Conservation (phyloP, 1,140 invertebrate species). For the Pomacea maculata region DNA sequence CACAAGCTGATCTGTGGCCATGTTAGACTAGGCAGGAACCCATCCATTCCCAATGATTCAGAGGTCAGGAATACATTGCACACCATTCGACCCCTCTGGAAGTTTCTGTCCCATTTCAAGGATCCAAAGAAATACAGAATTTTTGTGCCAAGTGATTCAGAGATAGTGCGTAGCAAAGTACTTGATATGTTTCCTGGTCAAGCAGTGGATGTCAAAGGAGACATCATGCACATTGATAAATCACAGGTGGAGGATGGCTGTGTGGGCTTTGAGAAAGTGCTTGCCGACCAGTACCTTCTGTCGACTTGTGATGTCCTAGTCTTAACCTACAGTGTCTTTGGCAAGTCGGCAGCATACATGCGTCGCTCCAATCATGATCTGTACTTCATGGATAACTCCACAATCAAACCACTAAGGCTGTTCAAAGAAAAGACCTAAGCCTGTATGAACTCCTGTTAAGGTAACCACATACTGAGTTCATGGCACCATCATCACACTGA, state of each 20-base stretch:
- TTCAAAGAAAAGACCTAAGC: constrained; percentile 28
- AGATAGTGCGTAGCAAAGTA: constrained; percentile 33
- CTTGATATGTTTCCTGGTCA: constrained; percentile 28
- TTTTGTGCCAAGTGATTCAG: constrained; percentile 44
- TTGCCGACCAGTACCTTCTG: constrained; percentile 42
- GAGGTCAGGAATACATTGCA: constrained; percentile 35
- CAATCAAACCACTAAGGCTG: constrained; percentile 29
- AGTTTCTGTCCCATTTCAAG: constrained; percentile 33
- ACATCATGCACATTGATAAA: constrained; percentile 43
- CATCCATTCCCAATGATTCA: constrained; percentile 37
- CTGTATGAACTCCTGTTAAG: no score
- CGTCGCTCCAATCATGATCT: constrained; percentile 37
- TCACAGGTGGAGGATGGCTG: constrained; percentile 26
- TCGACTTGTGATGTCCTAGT: constrained; percentile 40
- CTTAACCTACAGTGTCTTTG: constrained; percentile 43
- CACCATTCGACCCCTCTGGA: constrained; percentile 35
- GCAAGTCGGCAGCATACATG: constrained; percentile 37
- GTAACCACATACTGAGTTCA: no score
- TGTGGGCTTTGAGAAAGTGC: constrained; percentile 37
- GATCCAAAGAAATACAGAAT: constrained; percentile 33
- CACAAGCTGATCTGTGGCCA: constrained; percentile 43
- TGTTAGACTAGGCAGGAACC: constrained; percentile 39
- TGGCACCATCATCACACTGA: no score
- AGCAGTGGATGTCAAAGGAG: constrained; percentile 33
- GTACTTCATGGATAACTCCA: constrained; percentile 37